phyloP scores from a whole-genome alignment of 2,113 vertebrate genomes.

The Rafetus swinhoei region DNA sequence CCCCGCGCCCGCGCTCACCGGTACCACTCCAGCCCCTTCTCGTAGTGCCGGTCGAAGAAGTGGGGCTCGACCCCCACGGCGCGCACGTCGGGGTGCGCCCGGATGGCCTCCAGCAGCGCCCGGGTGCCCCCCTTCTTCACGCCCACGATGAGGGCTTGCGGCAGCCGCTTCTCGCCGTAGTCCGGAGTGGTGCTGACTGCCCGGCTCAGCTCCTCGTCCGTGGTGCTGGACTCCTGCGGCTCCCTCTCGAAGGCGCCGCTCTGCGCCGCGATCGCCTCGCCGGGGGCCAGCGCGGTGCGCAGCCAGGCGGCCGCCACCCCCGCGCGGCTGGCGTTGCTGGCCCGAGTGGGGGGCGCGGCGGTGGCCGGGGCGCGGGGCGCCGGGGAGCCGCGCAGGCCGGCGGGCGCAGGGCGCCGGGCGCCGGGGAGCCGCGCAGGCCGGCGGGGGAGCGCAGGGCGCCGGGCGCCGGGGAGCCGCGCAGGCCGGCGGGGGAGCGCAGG shows the following conservation, averaged over 20 bases:
- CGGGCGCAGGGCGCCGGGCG: constrained; percentile 9
- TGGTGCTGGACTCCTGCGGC: constrained; percentile 87
- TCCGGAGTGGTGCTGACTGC: constrained; percentile 86
- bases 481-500: constrained; percentile 48
- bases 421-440: constrained; percentile 26
- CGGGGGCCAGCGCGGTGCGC: constrained; percentile 79
- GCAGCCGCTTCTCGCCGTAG: constrained; percentile 95
- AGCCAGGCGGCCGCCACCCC: constrained; percentile 71
- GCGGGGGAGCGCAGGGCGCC: constrained; percentile 24
- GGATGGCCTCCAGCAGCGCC: constrained; percentile 93
- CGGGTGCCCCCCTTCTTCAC: constrained; percentile 98
- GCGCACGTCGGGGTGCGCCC: constrained; percentile 95
- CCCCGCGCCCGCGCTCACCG: constrained; percentile 82
- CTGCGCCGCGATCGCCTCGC: constrained; percentile 77
- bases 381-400: constrained; percentile 23
- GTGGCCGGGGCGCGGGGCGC: not conserved
- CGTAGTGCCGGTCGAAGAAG: constrained; percentile 99
- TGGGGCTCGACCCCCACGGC: constrained; percentile 97
- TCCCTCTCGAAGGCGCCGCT: constrained; percentile 80
- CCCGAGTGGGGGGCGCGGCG: not conserved
- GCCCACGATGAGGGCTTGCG: constrained; percentile 96
- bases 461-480: constrained; percentile 18
- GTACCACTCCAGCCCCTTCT: constrained; percentile 97
- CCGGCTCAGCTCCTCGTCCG: constrained; percentile 84
- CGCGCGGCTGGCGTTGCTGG: constrained; percentile 57